Conservation (phyloP, 2,797 vertebrate species). For the Microcaecilia unicolor region DNA sequence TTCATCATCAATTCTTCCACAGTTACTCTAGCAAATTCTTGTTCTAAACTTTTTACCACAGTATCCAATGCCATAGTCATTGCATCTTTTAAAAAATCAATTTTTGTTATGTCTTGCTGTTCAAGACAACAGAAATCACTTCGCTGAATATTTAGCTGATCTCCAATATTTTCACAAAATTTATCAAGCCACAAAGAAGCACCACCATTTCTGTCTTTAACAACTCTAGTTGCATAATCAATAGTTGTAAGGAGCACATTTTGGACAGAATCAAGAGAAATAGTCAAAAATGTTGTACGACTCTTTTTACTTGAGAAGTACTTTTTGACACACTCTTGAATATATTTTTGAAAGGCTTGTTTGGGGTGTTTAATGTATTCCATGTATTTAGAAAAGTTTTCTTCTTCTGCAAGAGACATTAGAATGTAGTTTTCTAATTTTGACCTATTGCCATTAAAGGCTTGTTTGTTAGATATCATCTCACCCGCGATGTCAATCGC, state of each 20-base stretch:
- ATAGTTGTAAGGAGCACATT: neutral
- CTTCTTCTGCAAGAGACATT: neutral
- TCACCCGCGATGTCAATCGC: neutral
- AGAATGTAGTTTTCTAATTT: neutral
- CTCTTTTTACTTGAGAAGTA: neutral
- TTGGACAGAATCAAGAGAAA: neutral
- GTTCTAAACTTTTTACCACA: neutral
- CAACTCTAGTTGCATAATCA: neutral
- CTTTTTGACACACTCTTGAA: neutral
- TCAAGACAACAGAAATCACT: slow-evolving; percentile 21
- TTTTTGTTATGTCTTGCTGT: slow-evolving; percentile 34
- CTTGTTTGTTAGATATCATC: neutral
- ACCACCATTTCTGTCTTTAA: neutral
- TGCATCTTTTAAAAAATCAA: slow-evolving; percentile 28
- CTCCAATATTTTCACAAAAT: slow-evolving; percentile 29
- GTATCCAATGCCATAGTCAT: slow-evolving; percentile 8
- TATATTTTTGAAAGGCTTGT: neutral
- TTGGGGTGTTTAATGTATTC: neutral
- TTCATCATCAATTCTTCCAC: neutral
- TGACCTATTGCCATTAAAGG: neutral
- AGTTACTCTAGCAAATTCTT: neutral
- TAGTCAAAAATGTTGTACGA: neutral
- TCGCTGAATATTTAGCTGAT: slow-evolving; percentile 31
- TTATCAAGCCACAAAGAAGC: slow-evolving; percentile 34
- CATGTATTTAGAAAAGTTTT: neutral